Evolutionary conservation across 2,113 vertebrate genomes (phyloP), one percentile per base, ranked within the genome.

Genomic region (Grus americana): DNA sequence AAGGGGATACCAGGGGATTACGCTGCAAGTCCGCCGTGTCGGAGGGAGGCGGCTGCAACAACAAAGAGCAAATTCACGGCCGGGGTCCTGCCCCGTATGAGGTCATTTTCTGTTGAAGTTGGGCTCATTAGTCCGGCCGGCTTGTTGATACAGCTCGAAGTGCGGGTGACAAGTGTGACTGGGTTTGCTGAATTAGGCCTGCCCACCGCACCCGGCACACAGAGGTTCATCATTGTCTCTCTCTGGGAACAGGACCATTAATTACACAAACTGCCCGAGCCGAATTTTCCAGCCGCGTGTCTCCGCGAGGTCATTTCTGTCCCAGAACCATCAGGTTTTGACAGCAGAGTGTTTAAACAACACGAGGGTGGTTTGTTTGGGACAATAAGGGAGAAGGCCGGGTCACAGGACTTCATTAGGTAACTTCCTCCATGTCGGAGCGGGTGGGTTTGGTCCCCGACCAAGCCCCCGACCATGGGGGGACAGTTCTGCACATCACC

Each of bases 161-260:
- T 95, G 97, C 82, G 96, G 95, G 93, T 97, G 98, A 97, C 96
- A 86, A 98, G 95, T 90, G 95, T 93, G 96, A 97, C 94, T 85
- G 78, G 49, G 26, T 23, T 19, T 71, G 94, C 73, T 87, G 95
- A 88, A 90, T 76, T 22, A 63, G 95, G 95, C 68, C 92, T 59
- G 92, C 87, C 94, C 93, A 15, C 88, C 22, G 42, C 6, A 8
- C 76, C 82, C 68, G 30, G 52, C 74, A 54, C 42, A 55, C 68
- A 63, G 90, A 74, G 95, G 50, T 90, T 71, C 87, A 13, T 75
- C 93, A 79, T 97, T 95, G 97, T 96, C 78, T 93, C 34, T 34
- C 58, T 29, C 94, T 95, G 95, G 80, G 91, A 97, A 94, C 38
- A 12, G 86, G 66, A 34, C 42, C 26, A 19, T 90, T 97, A 97